A percentile compares a stretch with the other conserved stretches of the same genome.
phyloP scores from a whole-genome alignment of 2,797 vertebrate genomes.

The Intellagama lesueurii region DNA sequence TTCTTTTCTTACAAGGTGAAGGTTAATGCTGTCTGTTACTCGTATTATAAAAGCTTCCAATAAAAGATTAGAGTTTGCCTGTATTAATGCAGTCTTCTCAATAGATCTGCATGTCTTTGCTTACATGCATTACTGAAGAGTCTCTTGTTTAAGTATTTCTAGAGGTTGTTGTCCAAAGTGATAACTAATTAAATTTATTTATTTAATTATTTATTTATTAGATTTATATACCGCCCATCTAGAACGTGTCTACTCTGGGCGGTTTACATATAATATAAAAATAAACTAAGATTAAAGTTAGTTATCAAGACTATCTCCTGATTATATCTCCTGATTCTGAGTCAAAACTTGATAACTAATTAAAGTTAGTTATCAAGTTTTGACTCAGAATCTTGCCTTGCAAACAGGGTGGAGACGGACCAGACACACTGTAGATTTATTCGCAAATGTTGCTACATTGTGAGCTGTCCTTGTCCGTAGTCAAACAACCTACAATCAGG shows the following conservation, averaged over 20 bases:
- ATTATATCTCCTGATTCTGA: too few relatives aligned
- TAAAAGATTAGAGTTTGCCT: slow-evolving; percentile 13
- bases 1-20: background rate
- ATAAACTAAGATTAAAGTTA: too few relatives aligned
- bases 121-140: background rate
- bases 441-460: background rate
- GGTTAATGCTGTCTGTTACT: background rate
- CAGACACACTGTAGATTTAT: background rate
- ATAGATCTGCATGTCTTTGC: background rate
- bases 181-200: background rate
- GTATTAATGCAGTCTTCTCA: background rate
- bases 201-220: too few relatives aligned
- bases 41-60: background rate
- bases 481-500: background rate
- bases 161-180: background rate
- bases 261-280: too few relatives aligned
- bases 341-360: background rate
- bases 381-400: background rate
- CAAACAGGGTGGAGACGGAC: background rate
- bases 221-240: too few relatives aligned
- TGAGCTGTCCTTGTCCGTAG: background rate
- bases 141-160: background rate
- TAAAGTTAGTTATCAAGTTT: background rate
- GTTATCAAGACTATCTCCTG: too few relatives aligned
- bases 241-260: too few relatives aligned